A percentile compares a stretch with the other conserved stretches of the same genome.
phyloP scores from a whole-genome alignment of 1,140 invertebrate species.

The Hyposmocoma kahamanoa region DNA sequence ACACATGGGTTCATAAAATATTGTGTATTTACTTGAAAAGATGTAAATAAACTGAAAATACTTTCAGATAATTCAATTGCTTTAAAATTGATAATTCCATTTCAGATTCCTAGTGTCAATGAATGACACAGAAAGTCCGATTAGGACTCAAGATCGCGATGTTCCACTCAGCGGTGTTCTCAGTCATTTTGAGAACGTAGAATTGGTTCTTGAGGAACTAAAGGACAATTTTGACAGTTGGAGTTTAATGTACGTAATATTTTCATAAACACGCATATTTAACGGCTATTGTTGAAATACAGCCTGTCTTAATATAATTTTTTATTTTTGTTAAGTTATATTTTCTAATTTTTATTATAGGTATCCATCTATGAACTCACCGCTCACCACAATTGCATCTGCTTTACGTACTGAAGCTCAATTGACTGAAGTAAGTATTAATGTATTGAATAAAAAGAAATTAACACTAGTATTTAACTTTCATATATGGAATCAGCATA shows the following conservation, averaged over 20 bases:
- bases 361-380: conserved; percentile 37
- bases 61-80: no score
- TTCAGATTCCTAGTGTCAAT: conserved; percentile 51
- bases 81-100: conserved; percentile 6
- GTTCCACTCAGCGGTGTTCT: conserved; percentile 63
- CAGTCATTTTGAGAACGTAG: conserved; percentile 46
- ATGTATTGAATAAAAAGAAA: no score
- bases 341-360: no score
- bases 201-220: conserved; percentile 70
- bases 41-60: no score
- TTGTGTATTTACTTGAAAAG: no score
- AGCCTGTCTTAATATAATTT: no score
- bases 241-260: conserved; percentile 27
- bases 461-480: no score
- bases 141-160: conserved; percentile 56
- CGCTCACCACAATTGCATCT: conserved; percentile 31
- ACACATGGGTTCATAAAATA: no score
- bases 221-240: conserved; percentile 40
- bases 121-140: conserved; percentile 61
- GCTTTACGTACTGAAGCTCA: conserved; percentile 38
- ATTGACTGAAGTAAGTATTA: conserved; percentile 33
- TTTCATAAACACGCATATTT: no score
- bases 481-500: no score
- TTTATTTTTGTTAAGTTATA: no score
- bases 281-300: no score